Percentiles rank a stretch among this genome's conserved stretches.
Evolutionary conservation across 2,888 invertebrate genomes (phyloP).

Genomic region (Calliscelio sp.): DNA sequence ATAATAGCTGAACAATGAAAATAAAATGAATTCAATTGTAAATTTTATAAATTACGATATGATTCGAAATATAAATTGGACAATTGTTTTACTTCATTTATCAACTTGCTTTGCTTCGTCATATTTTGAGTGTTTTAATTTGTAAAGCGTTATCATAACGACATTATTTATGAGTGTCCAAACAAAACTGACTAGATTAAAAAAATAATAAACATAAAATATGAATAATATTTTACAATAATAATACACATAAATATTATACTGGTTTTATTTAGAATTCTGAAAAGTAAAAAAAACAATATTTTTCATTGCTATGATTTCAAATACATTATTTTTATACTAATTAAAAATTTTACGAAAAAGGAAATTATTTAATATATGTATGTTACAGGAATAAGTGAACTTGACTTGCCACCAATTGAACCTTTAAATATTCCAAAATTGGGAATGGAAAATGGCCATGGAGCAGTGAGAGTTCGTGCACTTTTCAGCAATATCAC

Average conservation of each 20-base stretch:
- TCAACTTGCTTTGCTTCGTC: neutral
- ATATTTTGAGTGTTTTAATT: constrained; percentile 2
- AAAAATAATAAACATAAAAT: too few species aligned
- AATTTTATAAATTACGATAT: constrained; percentile 28
- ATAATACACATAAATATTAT: too few species aligned
- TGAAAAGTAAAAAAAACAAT: too few species aligned
- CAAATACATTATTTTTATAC: too few species aligned
- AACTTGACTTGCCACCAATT: constrained; percentile 91
- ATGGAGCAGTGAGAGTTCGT: constrained; percentile 91
- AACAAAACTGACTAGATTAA: too few species aligned
- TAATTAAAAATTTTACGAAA: too few species aligned
- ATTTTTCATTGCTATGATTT: too few species aligned
- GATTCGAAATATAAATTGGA: neutral
- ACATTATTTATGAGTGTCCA: too few species aligned
- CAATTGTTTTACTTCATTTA: constrained; percentile 13
- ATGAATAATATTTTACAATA: too few species aligned
- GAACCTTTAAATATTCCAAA: constrained; percentile 91
- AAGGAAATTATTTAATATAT: too few species aligned
- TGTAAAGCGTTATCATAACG: neutral
- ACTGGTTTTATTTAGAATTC: too few species aligned
- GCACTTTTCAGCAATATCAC: constrained; percentile 92
- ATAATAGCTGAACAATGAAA: constrained; percentile 6
- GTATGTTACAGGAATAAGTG: constrained; percentile 88
- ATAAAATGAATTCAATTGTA: constrained; percentile 24
- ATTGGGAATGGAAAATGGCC: constrained; percentile 92